These are phyloP conservation scores for Atherinosoma microstoma DNA, from an alignment of 2,797 vertebrate species.

Conservation along the genomic window DNA sequence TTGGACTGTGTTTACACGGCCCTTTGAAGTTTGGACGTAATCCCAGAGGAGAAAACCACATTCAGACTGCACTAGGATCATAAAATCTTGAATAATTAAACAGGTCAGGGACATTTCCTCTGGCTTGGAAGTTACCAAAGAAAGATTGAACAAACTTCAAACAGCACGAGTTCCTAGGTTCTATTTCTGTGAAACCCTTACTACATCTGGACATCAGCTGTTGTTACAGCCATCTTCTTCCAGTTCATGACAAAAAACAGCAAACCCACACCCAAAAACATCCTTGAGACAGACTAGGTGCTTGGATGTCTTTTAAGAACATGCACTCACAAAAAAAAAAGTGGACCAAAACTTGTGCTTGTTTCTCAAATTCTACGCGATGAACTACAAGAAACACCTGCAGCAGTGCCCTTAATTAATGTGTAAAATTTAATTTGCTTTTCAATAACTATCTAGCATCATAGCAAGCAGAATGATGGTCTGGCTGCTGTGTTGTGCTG, in stretches of 20 bases:
- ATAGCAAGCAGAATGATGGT: too few relatives aligned
- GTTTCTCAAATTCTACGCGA: not conserved
- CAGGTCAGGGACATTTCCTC: conserved; percentile 32
- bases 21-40: conserved; percentile 42
- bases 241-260: conserved; percentile 49
- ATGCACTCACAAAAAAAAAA: not conserved
- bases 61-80: conserved; percentile 29
- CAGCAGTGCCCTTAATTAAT: not conserved
- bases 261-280: conserved; percentile 66
- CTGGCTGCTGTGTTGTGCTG: too few relatives aligned
- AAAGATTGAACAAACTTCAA: conserved; percentile 13
- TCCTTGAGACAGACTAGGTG: conserved; percentile 43
- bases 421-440: not conserved
- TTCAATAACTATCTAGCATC: too few relatives aligned
- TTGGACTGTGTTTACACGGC: conserved; percentile 26
- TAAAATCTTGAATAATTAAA: conserved; percentile 40
- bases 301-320: conserved; percentile 22
- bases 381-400: conserved; percentile 7
- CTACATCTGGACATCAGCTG: conserved; percentile 78
- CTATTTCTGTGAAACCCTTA: conserved; percentile 33
- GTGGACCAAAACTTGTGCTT: not conserved
- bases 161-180: conserved; percentile 21
- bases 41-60: conserved; percentile 50
- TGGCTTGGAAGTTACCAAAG: conserved; percentile 19
- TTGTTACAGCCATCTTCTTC: conserved; percentile 52